These are phyloP conservation scores for Anguilla marmorata DNA, from an alignment of 2,797 vertebrate species.

Conservation along the genomic window DNA sequence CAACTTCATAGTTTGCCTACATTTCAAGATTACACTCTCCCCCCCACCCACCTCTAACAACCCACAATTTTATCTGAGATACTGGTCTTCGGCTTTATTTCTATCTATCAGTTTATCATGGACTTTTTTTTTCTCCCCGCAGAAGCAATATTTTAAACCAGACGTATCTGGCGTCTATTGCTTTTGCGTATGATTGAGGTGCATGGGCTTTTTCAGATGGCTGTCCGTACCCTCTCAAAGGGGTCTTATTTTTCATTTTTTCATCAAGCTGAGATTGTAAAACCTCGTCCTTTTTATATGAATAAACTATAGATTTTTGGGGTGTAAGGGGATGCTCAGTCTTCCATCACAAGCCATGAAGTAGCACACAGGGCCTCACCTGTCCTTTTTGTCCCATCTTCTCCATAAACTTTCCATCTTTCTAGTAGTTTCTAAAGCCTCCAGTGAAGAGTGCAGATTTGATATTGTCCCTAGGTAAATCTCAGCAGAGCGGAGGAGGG, in stretches of 20 bases:
- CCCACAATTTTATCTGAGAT: neutral
- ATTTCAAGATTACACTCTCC: neutral
- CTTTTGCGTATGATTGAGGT: neutral
- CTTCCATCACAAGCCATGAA: constrained; percentile 7
- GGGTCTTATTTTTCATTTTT: neutral
- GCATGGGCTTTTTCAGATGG: neutral
- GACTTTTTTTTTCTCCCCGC: neutral
- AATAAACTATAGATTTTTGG: constrained; percentile 26
- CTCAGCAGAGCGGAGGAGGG: constrained; percentile 19
- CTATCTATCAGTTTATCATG: neutral
- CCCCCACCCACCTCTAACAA: neutral
- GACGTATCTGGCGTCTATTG: neutral
- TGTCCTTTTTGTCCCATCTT: neutral
- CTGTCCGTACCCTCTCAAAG: neutral
- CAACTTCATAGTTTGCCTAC: neutral
- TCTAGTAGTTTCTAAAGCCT: neutral
- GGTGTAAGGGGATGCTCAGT: neutral
- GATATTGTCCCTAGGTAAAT: constrained; percentile 8
- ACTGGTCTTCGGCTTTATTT: neutral
- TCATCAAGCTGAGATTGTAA: neutral
- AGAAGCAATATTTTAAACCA: neutral
- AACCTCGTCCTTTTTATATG: neutral
- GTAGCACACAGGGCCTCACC: neutral
- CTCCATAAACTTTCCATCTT: neutral
- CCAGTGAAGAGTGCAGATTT: neutral